Evolutionary conservation across 2,797 vertebrate species (phyloP), one percentile per base, ranked within the genome.

Genomic region (Carduelis carduelis): DNA sequence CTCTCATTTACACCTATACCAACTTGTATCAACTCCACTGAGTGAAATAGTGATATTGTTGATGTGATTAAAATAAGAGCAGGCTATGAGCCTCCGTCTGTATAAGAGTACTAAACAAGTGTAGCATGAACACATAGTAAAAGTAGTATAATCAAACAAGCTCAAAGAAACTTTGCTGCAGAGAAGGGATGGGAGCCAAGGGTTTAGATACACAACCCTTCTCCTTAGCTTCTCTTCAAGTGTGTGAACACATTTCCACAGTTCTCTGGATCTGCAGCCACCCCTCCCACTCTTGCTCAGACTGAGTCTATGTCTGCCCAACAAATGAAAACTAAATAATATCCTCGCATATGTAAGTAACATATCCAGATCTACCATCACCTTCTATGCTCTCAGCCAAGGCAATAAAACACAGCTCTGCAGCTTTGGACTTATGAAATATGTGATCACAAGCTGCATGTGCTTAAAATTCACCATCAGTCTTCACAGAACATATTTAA

Each of bases 391-490:
- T 81, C 20, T 30, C 68, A 83, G 79, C 27, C 47, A 84, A 90
- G n/a, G 56, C 74, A 94, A 90, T 93, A 95, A 93, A 92, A 95
- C 21, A 84, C 1, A 82, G 52, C 46, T 92, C 78, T 68, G 92
- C 59, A 70, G 77, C 53, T 91, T 35, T 65, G 61, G 83, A 85
- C 71, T 83, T 53, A 75, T 63, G 92, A 96, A 92, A 83, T 61
- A 87, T 57, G 32, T 23, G 49, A 92, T 83, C 39, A 14, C 65
- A 89, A 81, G 63, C 43, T 60, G 28, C 37, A 90, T 74, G 75
- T 80, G 78, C 75, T 89, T 91, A 91, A 96, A 83, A 94, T 89
- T 74, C 86, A 94, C 37, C 88, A 96, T 53, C 78, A 44, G 37
- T 43, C 44, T 87, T 84, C 74, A 85, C 44, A 77, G 71, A 94